phyloP scores from a whole-genome alignment of 2,113 vertebrate species.

The Anser brachyrhynchus region DNA sequence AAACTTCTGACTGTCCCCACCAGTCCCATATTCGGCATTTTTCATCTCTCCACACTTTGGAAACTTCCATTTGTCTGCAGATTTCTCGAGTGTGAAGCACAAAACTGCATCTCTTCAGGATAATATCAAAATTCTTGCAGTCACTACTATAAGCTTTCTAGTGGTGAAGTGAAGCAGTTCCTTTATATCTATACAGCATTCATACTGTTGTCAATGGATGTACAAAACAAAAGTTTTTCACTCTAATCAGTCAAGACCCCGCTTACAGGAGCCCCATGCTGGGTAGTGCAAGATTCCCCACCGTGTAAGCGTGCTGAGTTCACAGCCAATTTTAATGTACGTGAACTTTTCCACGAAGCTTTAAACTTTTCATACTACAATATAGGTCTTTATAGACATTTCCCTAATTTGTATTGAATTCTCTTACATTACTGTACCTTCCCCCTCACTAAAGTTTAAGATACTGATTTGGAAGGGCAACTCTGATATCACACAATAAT shows the following conservation, averaged over 20 bases:
- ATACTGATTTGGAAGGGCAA: neutral
- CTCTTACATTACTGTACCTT: neutral
- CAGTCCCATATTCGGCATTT: neutral
- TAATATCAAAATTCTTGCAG: neutral
- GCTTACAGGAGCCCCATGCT: neutral
- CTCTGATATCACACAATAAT: neutral
- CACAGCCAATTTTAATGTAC: slow-evolving; percentile 2
- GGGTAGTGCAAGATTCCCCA: neutral
- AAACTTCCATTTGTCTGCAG: neutral
- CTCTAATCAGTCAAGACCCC: neutral
- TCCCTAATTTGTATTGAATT: neutral
- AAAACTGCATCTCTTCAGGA: neutral
- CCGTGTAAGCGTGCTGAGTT: neutral
- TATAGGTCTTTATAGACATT: neutral
- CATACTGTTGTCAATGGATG: neutral
- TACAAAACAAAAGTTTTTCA: neutral
- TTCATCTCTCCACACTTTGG: neutral
- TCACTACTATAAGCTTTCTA: neutral
- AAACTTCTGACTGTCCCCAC: neutral
- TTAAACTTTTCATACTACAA: neutral
- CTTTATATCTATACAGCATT: neutral
- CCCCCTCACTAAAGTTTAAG: neutral
- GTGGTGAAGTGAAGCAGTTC: fast-evolving
- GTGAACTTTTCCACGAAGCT: neutral
- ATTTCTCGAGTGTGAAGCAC: neutral